These are phyloP conservation scores for Hirundichthys speculiger DNA, from an alignment of 2,113 vertebrate genomes.

Conservation along the genomic window DNA sequence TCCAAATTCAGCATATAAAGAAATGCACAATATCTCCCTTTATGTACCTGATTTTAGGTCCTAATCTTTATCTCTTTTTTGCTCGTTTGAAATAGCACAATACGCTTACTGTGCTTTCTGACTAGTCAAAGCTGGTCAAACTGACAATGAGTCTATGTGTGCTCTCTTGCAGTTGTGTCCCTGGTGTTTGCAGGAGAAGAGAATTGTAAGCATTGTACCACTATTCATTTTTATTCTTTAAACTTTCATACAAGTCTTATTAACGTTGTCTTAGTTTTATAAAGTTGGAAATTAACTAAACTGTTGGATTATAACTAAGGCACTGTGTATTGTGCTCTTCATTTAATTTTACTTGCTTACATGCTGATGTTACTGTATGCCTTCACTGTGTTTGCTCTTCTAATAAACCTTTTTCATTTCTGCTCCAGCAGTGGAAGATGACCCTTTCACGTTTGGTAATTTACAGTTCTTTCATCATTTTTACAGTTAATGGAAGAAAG, in stretches of 20 bases:
- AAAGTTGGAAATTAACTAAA: not conserved
- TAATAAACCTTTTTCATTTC: slow-evolving; percentile 8
- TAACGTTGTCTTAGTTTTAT: no score
- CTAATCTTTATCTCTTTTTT: no score
- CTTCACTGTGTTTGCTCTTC: not conserved
- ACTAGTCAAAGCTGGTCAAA: no score
- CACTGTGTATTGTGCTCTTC: slow-evolving; percentile 3
- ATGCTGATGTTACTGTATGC: slow-evolving; percentile 11
- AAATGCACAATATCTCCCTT: no score
- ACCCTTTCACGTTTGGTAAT: slow-evolving; percentile 82
- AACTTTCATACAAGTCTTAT: not conserved
- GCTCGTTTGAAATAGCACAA: no score
- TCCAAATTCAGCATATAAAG: no score
- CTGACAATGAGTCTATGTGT: not conserved
- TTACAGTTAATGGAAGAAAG: not conserved
- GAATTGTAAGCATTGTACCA: slow-evolving; percentile 52
- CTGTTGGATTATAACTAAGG: slow-evolving; percentile 5
- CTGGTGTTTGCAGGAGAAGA: slow-evolving; percentile 75
- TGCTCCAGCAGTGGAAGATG: slow-evolving; percentile 61
- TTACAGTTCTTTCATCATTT: not conserved
- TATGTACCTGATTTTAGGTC: no score
- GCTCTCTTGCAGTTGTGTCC: slow-evolving; percentile 72
- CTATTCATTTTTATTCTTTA: not conserved
- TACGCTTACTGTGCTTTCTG: no score
- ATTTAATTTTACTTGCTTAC: not conserved